These are phyloP conservation scores for Zoanthus solanderi DNA, from an alignment of 92 coral and sea anemone genomes.

Conservation along the genomic window DNA sequence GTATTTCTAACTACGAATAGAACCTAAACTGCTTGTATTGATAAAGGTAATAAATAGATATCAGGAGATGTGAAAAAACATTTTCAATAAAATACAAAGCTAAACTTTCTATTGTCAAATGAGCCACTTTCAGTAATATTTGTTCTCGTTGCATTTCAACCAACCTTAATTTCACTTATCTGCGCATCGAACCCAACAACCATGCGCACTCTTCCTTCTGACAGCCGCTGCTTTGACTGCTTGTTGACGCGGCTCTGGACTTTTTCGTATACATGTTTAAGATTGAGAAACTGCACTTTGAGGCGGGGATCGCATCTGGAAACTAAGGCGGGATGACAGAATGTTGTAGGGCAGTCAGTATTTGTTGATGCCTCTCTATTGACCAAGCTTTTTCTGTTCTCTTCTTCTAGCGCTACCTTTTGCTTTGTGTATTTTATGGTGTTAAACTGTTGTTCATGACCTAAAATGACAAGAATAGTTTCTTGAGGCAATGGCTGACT, in stretches of 20 bases:
- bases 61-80: too few relatives aligned
- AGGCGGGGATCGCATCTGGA: conserved; percentile 2
- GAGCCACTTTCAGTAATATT: too few relatives aligned
- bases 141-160: not conserved
- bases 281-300: conserved; percentile 49
- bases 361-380: conserved; percentile 11
- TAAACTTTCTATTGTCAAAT: too few relatives aligned
- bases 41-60: too few relatives aligned
- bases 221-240: conserved; percentile 84
- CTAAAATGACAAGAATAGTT: not conserved
- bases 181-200: conserved; percentile 80
- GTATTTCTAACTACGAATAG: too few relatives aligned
- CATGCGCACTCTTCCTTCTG: conserved; percentile 88
- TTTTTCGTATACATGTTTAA: conserved; percentile 80
- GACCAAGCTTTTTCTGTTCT: not conserved
- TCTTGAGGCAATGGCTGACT: not conserved
- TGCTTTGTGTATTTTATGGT: not conserved
- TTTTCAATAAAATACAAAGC: too few relatives aligned
- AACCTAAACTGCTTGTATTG: too few relatives aligned
- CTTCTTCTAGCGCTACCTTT: conserved; percentile 11
- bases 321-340: not conserved
- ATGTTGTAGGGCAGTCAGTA: not conserved
- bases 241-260: conserved; percentile 94
- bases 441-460: conserved; percentile 5
- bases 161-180: conserved; percentile 47